Base-by-base conservation (phyloP, 2,797 vertebrate genomes). In the Danio tinwini region DNA sequence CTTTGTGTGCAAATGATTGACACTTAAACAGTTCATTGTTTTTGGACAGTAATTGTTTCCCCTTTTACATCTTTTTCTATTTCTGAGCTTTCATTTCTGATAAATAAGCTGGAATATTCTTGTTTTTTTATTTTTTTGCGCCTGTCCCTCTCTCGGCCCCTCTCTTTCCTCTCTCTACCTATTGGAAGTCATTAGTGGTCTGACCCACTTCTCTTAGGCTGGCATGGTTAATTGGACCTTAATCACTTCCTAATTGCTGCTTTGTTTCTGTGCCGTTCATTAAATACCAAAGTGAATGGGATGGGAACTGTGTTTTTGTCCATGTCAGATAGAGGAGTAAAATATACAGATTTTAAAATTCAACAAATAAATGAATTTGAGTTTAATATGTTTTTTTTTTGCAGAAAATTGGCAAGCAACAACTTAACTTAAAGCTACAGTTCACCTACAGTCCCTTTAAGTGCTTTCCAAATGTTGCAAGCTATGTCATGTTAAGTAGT, bases 231-330 rank as follows among this genome's bases (percentile, higher is more conserved):
- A 94, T 93, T 93, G 91, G 89, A 83, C 86, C 69, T 86, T 90
- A 93, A 94, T 93, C 90, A 91, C 90, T 87, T 92, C 88, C 91
- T 93, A 93, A 93, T 92, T 87, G 88, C 75, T 29, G 81, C 89
- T 87, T 92, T 93, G 91, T 94, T 91, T 91, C 78, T 84, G 87
- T 82, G 87, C 80, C 75, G 84, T 83, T 89, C 71, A 11, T 85
- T 91, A 90, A 90, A 92, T 86, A 80, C 86, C 85, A 81, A 91
- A 88, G 76, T 83, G 86, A 81, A 78, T 58, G 78, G 82, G 79
- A 83, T 42, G 76, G 50, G 78, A 65, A 58, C 82, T 78, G 21
- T 49, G 50, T 40, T 58, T 73, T 37, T 47, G 67, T 74, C 68
- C 81, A 83, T 82, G 84, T 87, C 71, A 81, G 86, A 89, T 88